A percentile compares a stretch with the other conserved stretches of the same genome.
These are phyloP conservation scores for Orchesellides sinensis DNA, from an alignment of 2,888 invertebrate genomes.

Conservation along the genomic window DNA sequence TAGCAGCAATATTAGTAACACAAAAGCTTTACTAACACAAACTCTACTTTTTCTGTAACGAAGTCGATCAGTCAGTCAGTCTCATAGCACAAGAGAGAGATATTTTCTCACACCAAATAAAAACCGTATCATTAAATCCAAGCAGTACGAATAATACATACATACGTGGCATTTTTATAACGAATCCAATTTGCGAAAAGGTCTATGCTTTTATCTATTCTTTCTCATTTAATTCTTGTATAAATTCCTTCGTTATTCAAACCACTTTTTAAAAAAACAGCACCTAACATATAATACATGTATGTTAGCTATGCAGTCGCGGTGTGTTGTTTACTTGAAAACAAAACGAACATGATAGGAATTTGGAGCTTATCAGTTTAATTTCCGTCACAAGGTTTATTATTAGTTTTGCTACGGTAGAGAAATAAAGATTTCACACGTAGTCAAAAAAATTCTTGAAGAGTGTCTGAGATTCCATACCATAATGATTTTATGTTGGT, in stretches of 20 bases:
- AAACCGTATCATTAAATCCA: constrained; percentile 33
- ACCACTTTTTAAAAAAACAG: neutral
- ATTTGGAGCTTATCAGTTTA: constrained; percentile 3
- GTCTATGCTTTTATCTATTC: neutral
- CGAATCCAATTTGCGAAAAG: constrained; percentile 20
- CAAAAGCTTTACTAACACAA: constrained; percentile 6
- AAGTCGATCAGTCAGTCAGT: constrained; percentile 10
- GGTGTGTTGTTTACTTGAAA: neutral
- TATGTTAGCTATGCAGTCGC: no score
- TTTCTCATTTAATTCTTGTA: neutral
- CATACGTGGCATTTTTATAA: constrained; percentile 15
- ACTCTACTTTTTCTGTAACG: constrained; percentile 3
- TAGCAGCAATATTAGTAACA: constrained; percentile 36
- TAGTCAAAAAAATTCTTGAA: neutral
- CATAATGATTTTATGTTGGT: neutral
- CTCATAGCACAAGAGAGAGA: neutral
- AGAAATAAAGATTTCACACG: constrained; percentile 12
- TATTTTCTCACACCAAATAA: constrained; percentile 37
- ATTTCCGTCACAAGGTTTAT: constrained; percentile 40
- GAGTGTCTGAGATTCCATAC: no score
- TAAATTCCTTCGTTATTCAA: neutral
- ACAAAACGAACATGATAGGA: neutral
- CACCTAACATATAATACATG: no score
- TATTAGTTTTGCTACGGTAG: neutral
- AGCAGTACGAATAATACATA: neutral